A percentile compares a stretch with the other conserved stretches of the same genome.
Conservation (phyloP, 2,113 vertebrate genomes). For the Prunella fulvescens region DNA sequence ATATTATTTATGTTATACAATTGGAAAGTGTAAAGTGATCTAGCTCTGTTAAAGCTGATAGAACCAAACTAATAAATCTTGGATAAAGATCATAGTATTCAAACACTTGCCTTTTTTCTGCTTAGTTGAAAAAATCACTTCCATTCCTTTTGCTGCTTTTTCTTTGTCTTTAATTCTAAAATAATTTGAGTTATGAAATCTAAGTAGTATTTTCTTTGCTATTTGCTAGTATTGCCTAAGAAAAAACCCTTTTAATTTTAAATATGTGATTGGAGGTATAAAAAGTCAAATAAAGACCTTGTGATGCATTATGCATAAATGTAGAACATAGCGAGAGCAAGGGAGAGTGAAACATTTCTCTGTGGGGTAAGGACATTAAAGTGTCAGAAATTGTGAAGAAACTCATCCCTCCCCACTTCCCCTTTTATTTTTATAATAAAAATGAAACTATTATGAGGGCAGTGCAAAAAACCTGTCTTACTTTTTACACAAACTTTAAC, state of each 20-base stretch:
- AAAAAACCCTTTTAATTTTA: background rate
- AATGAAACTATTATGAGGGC: background rate
- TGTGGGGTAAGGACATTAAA: background rate
- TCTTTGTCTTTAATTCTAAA: background rate
- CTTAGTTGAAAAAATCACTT: background rate
- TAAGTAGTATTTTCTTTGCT: background rate
- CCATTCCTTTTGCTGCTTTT: background rate
- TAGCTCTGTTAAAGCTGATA: background rate
- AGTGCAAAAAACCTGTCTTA: background rate
- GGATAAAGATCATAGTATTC: background rate
- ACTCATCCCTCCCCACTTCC: background rate
- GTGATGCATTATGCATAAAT: background rate
- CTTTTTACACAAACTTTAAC: background rate
- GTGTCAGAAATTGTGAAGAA: background rate
- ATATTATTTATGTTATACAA: background rate
- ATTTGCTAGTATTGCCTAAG: background rate
- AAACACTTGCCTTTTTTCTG: background rate
- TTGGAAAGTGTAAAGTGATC: background rate
- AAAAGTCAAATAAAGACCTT: background rate
- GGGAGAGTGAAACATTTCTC: background rate
- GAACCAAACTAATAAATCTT: background rate
- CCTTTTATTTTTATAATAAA: background rate
- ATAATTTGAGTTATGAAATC: background rate
- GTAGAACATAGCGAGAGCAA: background rate
- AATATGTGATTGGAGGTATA: background rate